Conservation (phyloP, 2,888 invertebrate genomes). For the Epinotia brunnichana region DNA sequence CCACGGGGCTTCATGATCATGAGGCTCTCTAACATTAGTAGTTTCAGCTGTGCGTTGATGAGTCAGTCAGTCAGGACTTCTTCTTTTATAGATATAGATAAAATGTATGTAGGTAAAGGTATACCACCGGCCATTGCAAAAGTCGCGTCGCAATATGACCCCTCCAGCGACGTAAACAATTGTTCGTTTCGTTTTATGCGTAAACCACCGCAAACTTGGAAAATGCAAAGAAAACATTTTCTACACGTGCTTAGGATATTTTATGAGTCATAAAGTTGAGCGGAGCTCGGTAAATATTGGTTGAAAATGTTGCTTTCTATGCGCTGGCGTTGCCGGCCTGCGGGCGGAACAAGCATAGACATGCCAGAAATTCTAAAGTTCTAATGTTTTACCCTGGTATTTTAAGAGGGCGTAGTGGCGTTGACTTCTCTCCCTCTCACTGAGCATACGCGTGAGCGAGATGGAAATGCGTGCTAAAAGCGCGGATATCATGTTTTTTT, state of each 20-base stretch:
- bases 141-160: background rate
- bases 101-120: no score
- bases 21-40: no score
- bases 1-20: no score
- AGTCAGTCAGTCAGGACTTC: no score
- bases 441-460: no score
- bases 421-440: no score
- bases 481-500: no score
- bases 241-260: conserved; percentile 52
- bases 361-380: background rate
- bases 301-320: conserved; percentile 45
- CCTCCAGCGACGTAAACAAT: conserved; percentile 8
- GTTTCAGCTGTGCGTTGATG: no score
- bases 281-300: conserved; percentile 54
- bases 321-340: conserved; percentile 9
- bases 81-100: no score
- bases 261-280: conserved; percentile 62
- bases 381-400: background rate
- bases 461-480: no score
- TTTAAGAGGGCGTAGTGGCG: no score
- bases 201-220: conserved; percentile 32
- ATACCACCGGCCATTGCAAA: background rate
- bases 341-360: conserved; percentile 1
- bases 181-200: conserved; percentile 6
- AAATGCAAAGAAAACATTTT: conserved; percentile 56